phyloP scores from a whole-genome alignment of 2,888 invertebrate species.

The Notodonta ziczac region DNA sequence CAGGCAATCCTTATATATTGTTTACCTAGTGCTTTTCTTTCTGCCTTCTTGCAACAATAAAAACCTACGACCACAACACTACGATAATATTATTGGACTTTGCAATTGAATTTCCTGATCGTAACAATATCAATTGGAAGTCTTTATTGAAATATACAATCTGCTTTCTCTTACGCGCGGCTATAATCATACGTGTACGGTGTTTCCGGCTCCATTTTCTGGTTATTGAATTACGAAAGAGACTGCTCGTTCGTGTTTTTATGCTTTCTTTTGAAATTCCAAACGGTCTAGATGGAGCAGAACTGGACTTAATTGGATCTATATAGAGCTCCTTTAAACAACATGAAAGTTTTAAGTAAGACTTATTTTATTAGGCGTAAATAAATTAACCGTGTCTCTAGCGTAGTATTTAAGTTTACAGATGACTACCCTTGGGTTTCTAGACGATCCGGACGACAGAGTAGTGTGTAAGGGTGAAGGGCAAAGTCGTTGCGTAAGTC shows the following conservation, averaged over 20 bases:
- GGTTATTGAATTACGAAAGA: not conserved
- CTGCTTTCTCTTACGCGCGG: not conserved
- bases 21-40: too few relatives aligned
- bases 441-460: constrained; percentile 26
- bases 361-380: constrained; percentile 1
- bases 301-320: too few relatives aligned
- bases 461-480: constrained; percentile 45
- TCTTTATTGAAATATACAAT: constrained; percentile 18
- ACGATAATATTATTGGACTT: not conserved
- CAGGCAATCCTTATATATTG: not conserved
- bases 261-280: not conserved
- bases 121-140: constrained; percentile 15
- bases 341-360: not conserved
- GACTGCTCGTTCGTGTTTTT: not conserved
- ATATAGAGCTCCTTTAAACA: not conserved
- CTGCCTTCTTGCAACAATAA: not conserved
- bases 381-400: not conserved
- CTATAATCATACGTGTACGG: too few relatives aligned
- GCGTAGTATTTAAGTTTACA: not conserved
- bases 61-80: constrained; percentile 3
- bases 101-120: constrained; percentile 9
- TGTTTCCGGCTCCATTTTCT: not conserved
- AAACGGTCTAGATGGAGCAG: too few relatives aligned
- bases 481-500: constrained; percentile 52
- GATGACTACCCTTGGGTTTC: constrained; percentile 23